Percentiles rank a stretch among this genome's conserved stretches.
Conservation (phyloP, 1,140 invertebrate genomes). For the Drosophila willistoni region DNA sequence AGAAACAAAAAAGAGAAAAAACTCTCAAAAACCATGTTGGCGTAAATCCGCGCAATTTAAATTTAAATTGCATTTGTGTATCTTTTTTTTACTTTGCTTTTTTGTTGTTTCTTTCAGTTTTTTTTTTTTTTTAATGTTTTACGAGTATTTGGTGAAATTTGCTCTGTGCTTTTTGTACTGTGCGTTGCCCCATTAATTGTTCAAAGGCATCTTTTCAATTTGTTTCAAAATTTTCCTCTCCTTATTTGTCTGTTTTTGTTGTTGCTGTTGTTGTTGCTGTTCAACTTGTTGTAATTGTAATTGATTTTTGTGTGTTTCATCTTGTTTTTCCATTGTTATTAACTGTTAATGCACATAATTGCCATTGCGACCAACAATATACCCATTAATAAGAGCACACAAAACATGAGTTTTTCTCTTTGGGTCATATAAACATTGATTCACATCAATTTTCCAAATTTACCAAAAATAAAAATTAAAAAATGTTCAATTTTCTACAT, state of each 20-base stretch:
- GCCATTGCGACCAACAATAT: neutral
- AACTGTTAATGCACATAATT: neutral
- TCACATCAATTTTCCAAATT: too few species aligned
- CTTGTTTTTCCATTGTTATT: neutral
- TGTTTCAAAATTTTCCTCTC: slow-evolving; percentile 33
- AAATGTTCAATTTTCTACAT: too few species aligned
- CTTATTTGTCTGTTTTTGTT: slow-evolving; percentile 1
- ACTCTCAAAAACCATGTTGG: slow-evolving; percentile 65
- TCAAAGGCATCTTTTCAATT: slow-evolving; percentile 28
- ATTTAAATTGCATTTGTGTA: slow-evolving; percentile 71
- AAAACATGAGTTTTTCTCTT: too few species aligned
- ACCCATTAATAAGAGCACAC: neutral
- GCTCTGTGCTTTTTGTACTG: slow-evolving; percentile 30
- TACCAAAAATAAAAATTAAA: too few species aligned
- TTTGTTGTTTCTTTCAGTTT: neutral
- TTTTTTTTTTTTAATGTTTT: slow-evolving; percentile 20
- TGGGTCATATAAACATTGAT: too few species aligned
- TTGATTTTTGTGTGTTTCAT: slow-evolving; percentile 9
- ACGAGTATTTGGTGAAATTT: slow-evolving; percentile 53
- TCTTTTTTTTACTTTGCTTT: slow-evolving; percentile 16
- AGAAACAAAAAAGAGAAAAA: slow-evolving; percentile 28
- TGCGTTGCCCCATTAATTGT: slow-evolving; percentile 33
- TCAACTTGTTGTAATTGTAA: slow-evolving; percentile 13
- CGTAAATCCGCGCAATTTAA: slow-evolving; percentile 78
- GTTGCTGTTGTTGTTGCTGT: slow-evolving; percentile 33